Conservation (phyloP, 2,113 vertebrate species). For the Choloepus hoffmanni region DNA sequence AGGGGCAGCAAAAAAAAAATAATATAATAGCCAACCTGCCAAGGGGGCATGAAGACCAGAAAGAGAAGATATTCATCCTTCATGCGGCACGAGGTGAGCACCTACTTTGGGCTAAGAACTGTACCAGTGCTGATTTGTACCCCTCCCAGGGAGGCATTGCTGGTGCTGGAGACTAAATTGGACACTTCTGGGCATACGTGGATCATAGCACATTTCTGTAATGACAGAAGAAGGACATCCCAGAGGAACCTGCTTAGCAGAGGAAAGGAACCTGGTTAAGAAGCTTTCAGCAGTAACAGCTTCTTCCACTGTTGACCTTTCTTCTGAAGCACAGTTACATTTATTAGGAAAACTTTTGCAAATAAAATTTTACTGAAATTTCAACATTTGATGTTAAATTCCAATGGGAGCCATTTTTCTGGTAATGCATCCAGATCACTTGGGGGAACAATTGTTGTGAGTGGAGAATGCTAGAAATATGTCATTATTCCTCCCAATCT, state of each 20-base stretch:
- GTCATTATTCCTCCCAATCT: not conserved
- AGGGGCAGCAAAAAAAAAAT: not conserved
- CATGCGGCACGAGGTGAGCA: not conserved
- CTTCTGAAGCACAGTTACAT: not conserved
- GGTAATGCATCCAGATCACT: no score
- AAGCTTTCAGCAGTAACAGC: not conserved
- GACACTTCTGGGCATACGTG: not conserved
- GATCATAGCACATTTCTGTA: not conserved
- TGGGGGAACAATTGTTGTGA: not conserved
- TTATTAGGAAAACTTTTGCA: conserved; percentile 31
- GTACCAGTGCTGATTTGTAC: no score
- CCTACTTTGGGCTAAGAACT: not conserved
- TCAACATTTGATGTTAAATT: not conserved
- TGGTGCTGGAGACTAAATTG: no score
- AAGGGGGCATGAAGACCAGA: not conserved
- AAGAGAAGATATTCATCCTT: not conserved
- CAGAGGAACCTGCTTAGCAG: not conserved
- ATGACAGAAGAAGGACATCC: not conserved
- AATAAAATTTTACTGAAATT: not conserved
- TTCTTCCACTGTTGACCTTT: not conserved
- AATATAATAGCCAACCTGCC: not conserved
- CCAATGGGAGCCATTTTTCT: not conserved
- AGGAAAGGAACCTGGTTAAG: not conserved
- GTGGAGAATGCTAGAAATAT: not conserved
- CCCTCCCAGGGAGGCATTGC: not conserved